Conservation (phyloP, 2,888 invertebrate genomes). For the Euplagia quadripunctaria region DNA sequence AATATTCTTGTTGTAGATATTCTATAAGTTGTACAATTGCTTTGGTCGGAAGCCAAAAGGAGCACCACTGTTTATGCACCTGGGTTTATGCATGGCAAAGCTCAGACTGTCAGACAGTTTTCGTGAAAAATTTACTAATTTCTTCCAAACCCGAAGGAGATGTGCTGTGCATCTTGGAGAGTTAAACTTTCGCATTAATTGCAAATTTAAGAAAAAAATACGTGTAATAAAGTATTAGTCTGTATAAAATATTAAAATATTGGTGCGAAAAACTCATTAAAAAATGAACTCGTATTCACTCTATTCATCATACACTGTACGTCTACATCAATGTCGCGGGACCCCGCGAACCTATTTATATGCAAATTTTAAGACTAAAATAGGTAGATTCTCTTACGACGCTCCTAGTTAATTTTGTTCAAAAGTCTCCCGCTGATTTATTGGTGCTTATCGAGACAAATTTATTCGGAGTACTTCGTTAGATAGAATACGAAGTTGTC, state of each 20-base stretch:
- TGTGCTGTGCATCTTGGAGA: no score
- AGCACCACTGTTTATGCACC: no score
- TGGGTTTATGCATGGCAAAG: no score
- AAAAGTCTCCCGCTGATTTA: conserved; percentile 67
- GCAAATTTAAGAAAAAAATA: no score
- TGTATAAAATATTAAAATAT: background rate
- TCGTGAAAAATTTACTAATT: no score
- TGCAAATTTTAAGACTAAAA: conserved; percentile 72
- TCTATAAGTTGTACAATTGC: no score
- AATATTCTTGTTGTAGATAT: no score
- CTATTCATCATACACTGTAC: conserved; percentile 56
- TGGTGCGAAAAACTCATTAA: background rate
- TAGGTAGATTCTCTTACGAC: conserved; percentile 43
- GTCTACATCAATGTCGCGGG: conserved; percentile 54
- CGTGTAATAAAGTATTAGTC: no score
- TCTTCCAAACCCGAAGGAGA: no score
- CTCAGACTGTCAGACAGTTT: no score
- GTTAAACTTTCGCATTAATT: no score
- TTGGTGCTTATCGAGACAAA: conserved; percentile 72
- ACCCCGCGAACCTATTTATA: conserved; percentile 64
- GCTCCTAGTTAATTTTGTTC: conserved; percentile 66
- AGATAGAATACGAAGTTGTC: conserved; percentile 51
- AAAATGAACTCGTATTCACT: conserved; percentile 22
- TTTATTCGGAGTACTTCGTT: conserved; percentile 63
- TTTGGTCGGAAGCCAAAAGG: no score